Evolutionary conservation across 1,140 invertebrate genomes (phyloP).

Genomic region (Samia ricini): DNA sequence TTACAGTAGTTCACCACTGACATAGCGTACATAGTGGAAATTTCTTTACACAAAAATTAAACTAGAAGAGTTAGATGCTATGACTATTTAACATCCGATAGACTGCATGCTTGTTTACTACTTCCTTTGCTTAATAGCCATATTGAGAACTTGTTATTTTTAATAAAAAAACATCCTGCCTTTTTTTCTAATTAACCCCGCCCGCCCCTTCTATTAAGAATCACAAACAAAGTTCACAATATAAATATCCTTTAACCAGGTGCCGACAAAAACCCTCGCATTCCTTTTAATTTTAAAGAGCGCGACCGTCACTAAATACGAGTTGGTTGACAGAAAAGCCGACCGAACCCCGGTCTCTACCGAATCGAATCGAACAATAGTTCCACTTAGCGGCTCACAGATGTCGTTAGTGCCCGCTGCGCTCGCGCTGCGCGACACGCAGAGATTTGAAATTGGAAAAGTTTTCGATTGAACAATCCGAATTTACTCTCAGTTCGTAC

Average conservation of each 20-base stretch:
- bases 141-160: not conserved
- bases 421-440: constrained; percentile 34
- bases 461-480: constrained; percentile 8
- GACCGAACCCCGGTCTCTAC: constrained; percentile 31
- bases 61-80: too few relatives aligned
- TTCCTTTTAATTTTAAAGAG: constrained; percentile 60
- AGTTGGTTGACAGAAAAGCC: constrained; percentile 47
- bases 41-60: too few relatives aligned
- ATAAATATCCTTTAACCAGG: constrained; percentile 6
- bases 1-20: constrained; percentile 56
- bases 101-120: not conserved
- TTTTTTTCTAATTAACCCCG: not conserved
- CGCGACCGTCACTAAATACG: constrained; percentile 59
- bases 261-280: constrained; percentile 51
- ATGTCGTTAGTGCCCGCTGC: constrained; percentile 71
- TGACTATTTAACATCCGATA: not conserved
- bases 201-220: constrained; percentile 4
- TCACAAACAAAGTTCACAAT: constrained; percentile 15
- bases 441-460: constrained; percentile 36
- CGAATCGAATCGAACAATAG: constrained; percentile 65
- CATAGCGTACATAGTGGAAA: constrained; percentile 51
- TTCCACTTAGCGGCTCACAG: constrained; percentile 63
- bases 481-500: not conserved
- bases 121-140: not conserved
- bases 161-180: not conserved